These are phyloP conservation scores for Epinephelus coioides DNA, from an alignment of 2,797 vertebrate genomes.

Conservation along the genomic window DNA sequence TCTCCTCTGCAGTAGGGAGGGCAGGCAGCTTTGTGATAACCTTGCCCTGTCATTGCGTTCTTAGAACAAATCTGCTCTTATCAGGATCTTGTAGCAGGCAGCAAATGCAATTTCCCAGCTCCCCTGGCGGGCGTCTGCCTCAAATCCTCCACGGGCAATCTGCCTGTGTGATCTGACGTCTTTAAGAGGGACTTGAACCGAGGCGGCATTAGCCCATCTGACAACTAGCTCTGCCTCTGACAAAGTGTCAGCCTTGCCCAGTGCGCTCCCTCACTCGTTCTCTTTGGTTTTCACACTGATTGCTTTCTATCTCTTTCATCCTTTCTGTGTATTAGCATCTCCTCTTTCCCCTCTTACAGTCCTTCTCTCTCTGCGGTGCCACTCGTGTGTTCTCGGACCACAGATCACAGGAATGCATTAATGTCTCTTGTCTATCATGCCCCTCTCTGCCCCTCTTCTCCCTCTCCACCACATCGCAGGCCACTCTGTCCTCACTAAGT, in stretches of 20 bases:
- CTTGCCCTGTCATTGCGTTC: constrained; percentile 86
- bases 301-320: constrained; percentile 63
- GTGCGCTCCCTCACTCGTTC: constrained; percentile 44
- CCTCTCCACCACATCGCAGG: background rate
- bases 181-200: constrained; percentile 83
- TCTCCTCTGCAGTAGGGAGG: constrained; percentile 46
- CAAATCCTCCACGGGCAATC: constrained; percentile 82
- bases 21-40: constrained; percentile 81
- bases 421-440: constrained; percentile 38
- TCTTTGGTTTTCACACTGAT: constrained; percentile 54
- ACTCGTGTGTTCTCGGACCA: constrained; percentile 48
- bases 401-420: constrained; percentile 65
- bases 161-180: constrained; percentile 83
- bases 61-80: constrained; percentile 86
- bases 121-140: constrained; percentile 70
- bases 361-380: constrained; percentile 27
- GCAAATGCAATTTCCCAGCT: constrained; percentile 82
- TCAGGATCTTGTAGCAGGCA: constrained; percentile 83
- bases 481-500: constrained; percentile 31
- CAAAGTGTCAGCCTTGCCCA: constrained; percentile 61
- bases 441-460: background rate
- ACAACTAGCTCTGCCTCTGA: constrained; percentile 74
- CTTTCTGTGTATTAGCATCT: constrained; percentile 52
- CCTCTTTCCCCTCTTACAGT: constrained; percentile 29
- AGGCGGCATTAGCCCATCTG: constrained; percentile 78